Conservation (phyloP, 2,888 invertebrate species). For the Acanthococcus lagerstroemiae region DNA sequence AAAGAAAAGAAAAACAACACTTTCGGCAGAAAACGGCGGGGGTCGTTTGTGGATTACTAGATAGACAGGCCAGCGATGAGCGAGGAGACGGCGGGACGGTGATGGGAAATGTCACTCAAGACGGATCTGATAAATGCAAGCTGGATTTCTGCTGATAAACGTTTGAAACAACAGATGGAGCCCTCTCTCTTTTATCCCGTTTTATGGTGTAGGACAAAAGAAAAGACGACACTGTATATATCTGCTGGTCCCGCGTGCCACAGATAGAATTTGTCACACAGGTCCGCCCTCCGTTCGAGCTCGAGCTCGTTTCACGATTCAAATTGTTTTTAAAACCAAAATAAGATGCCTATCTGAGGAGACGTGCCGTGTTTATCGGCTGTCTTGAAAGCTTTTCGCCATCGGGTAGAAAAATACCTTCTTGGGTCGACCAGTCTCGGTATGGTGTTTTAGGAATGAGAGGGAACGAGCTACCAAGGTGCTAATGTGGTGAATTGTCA, state of each 20-base stretch:
- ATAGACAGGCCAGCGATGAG: neutral
- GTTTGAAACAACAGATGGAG: conserved; percentile 25
- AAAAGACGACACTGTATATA: too few relatives aligned
- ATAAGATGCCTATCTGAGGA: neutral
- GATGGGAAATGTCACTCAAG: conserved; percentile 30
- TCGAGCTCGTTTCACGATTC: too few relatives aligned
- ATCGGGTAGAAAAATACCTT: too few relatives aligned
- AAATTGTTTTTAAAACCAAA: neutral
- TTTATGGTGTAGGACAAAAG: too few relatives aligned
- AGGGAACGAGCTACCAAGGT: too few relatives aligned
- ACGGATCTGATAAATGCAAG: conserved; percentile 26
- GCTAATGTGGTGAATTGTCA: too few relatives aligned
- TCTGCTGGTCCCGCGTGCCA: too few relatives aligned
- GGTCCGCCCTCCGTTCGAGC: too few relatives aligned
- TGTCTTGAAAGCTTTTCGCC: too few relatives aligned
- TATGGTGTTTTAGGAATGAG: too few relatives aligned
- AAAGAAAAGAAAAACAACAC: neutral
- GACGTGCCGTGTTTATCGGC: neutral
- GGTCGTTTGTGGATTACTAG: conserved; percentile 17
- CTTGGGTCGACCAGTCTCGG: too few relatives aligned
- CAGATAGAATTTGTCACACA: too few relatives aligned
- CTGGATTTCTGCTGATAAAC: conserved; percentile 24
- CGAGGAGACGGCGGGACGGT: neutral
- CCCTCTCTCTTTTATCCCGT: neutral
- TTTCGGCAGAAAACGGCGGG: conserved; percentile 9